These are phyloP conservation scores for Metopia argyrocephala DNA, from an alignment of 2,888 invertebrate species.

Conservation along the genomic window DNA sequence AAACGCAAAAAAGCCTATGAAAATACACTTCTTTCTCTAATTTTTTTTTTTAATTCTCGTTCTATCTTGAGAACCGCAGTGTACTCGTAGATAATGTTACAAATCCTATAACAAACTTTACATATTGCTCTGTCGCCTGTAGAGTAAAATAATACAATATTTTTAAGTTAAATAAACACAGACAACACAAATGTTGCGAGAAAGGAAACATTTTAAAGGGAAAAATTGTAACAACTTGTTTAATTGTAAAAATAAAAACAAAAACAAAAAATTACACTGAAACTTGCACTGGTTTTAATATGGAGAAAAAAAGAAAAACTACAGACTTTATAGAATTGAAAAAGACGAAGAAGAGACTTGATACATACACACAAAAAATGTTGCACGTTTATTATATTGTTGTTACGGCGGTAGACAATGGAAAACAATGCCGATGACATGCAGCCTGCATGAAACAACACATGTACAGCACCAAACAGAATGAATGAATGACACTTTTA, in stretches of 20 bases:
- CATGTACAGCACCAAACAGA: slow-evolving; percentile 49
- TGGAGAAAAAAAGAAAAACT: slow-evolving; percentile 14
- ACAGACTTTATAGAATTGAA: too few species aligned
- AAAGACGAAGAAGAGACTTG: slow-evolving; percentile 4
- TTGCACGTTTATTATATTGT: slow-evolving; percentile 21
- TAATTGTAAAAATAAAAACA: slow-evolving; percentile 28
- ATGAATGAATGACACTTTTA: slow-evolving; percentile 32
- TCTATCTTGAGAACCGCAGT: too few species aligned
- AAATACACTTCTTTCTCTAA: too few species aligned
- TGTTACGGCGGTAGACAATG: slow-evolving; percentile 24
- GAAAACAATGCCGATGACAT: slow-evolving; percentile 56
- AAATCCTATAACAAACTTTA: background rate
- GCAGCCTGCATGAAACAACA: slow-evolving; percentile 54
- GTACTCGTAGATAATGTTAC: too few species aligned
- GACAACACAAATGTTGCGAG: slow-evolving; percentile 14
- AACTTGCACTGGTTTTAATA: slow-evolving; percentile 34
- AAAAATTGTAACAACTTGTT: slow-evolving; percentile 61
- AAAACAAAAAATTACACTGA: slow-evolving; percentile 24
- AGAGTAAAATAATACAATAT: slow-evolving; percentile 19
- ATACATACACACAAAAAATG: background rate
- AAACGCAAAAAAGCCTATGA: too few species aligned
- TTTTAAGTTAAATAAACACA: slow-evolving; percentile 31
- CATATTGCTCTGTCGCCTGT: background rate
- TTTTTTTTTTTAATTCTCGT: too few species aligned
- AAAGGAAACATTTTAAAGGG: slow-evolving; percentile 45